phyloP scores from a whole-genome alignment of 2,888 invertebrate species.

The Philaethria dido region DNA sequence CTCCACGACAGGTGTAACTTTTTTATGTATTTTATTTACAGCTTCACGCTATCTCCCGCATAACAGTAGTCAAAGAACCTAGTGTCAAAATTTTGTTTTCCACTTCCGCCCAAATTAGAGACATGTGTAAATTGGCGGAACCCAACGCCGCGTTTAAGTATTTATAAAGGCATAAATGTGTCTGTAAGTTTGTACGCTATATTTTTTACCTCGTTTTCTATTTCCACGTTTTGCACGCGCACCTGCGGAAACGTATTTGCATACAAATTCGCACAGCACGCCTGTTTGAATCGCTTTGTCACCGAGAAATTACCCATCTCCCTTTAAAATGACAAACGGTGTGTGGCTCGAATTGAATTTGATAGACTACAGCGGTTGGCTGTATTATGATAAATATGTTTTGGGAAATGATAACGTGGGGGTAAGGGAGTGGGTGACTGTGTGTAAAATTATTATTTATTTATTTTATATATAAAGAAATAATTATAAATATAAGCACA shows the following conservation, averaged over 20 bases:
- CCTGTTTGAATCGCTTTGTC: constrained; percentile 27
- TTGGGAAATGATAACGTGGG: background rate
- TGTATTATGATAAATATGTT: constrained; percentile 7
- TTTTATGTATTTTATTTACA: too few relatives aligned
- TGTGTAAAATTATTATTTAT: background rate
- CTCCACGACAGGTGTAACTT: too few relatives aligned
- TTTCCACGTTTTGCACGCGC: constrained; percentile 20
- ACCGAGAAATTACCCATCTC: constrained; percentile 19
- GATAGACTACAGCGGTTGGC: constrained; percentile 11
- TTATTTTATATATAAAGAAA: too few relatives aligned
- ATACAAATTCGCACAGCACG: constrained; percentile 29
- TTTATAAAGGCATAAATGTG: background rate
- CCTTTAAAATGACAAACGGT: constrained; percentile 26
- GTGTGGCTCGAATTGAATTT: constrained; percentile 24
- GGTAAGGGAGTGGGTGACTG: background rate
- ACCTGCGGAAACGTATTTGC: constrained; percentile 28
- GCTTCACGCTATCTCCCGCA: too few relatives aligned
- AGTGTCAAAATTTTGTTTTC: too few relatives aligned
- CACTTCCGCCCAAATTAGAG: too few relatives aligned
- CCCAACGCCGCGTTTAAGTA: too few relatives aligned
- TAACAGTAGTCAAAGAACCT: too few relatives aligned
- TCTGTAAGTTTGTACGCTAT: background rate
- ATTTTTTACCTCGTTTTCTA: background rate
- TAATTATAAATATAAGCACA: too few relatives aligned
- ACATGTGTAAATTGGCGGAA: too few relatives aligned